phyloP scores from a whole-genome alignment of 2,888 invertebrate species.

The Ephialtes manifestator region DNA sequence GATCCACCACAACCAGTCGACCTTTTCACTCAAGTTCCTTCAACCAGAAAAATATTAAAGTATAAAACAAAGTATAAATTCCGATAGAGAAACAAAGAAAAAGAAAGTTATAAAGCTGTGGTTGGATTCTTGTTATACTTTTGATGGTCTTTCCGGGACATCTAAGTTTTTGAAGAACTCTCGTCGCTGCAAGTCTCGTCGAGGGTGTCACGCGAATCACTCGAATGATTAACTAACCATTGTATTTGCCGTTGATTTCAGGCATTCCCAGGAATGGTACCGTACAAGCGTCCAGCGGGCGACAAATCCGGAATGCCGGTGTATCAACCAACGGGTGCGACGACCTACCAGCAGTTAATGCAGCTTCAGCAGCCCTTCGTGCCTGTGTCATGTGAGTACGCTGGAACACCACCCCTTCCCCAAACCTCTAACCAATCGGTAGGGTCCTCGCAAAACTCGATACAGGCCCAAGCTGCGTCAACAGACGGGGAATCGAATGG shows the following conservation, averaged over 20 bases:
- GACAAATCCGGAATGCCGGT: conserved; percentile 99
- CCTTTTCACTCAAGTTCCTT: background rate
- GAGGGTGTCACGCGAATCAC: conserved; percentile 7
- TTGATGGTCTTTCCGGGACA: conserved; percentile 1
- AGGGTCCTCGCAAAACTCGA: conserved; percentile 80
- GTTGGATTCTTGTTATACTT: background rate
- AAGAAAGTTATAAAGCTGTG: background rate
- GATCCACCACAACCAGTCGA: background rate
- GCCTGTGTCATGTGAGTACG: conserved; percentile 99
- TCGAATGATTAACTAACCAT: conserved; percentile 44
- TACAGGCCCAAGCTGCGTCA: conserved; percentile 73
- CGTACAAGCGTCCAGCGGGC: conserved; percentile 98
- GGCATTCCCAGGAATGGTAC: conserved; percentile 98
- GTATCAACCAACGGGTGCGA: conserved; percentile 95
- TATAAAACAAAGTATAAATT: background rate
- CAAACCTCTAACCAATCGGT: conserved; percentile 86
- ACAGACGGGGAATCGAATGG: conserved; percentile 71
- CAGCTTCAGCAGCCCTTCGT: conserved; percentile 98
- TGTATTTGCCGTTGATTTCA: conserved; percentile 85
- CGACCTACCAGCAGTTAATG: conserved; percentile 98
- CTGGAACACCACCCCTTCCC: conserved; percentile 89
- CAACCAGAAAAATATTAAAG: background rate
- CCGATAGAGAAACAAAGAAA: background rate
- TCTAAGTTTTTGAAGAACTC: background rate
- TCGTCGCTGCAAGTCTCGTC: conserved; percentile 23